Percentiles rank a stretch among this genome's conserved stretches.
These are phyloP conservation scores for Montipora capitata DNA, from an alignment of 92 coral and sea anemone species.

Conservation along the genomic window DNA sequence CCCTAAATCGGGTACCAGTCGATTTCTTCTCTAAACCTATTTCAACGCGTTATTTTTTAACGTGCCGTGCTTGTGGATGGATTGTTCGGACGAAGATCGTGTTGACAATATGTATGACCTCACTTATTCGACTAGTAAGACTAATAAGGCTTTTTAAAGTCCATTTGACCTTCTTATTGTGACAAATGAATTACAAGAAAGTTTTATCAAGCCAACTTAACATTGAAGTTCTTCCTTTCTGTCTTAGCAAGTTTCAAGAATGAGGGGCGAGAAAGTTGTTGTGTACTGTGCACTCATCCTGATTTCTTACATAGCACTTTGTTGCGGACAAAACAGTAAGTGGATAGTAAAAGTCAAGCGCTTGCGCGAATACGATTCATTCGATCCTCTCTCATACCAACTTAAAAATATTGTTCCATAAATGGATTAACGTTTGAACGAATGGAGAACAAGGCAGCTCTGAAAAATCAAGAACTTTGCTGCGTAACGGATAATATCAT, in stretches of 20 bases:
- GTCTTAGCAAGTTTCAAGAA: slow-evolving; percentile 29
- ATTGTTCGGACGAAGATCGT: slow-evolving; percentile 28
- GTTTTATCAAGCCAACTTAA: slow-evolving; percentile 7
- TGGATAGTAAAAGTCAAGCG: not conserved
- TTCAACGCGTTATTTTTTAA: not conserved
- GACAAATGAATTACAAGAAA: not conserved
- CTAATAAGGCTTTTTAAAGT: not conserved
- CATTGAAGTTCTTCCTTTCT: slow-evolving; percentile 3
- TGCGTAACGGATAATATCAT: too few relatives aligned
- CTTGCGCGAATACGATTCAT: not conserved
- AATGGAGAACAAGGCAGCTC: not conserved
- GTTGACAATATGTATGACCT: slow-evolving; percentile 27
- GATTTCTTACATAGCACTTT: slow-evolving; percentile 15
- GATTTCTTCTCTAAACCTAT: slow-evolving; percentile 13
- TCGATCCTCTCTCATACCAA: too few relatives aligned
- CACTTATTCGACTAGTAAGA: not conserved
- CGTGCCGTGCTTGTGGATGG: slow-evolving; percentile 40
- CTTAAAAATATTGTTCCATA: too few relatives aligned
- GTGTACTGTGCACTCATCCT: slow-evolving; percentile 32
- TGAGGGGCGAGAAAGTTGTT: slow-evolving; percentile 42
- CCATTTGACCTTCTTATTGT: slow-evolving; percentile 27
- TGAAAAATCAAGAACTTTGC: too few relatives aligned
- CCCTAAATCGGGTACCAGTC: slow-evolving; percentile 38
- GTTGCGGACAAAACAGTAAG: slow-evolving; percentile 13
- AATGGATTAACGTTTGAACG: not conserved